A percentile compares a stretch with the other conserved stretches of the same genome.
Conservation (phyloP, 2,113 vertebrate species). For the Hippocampus comes region DNA sequence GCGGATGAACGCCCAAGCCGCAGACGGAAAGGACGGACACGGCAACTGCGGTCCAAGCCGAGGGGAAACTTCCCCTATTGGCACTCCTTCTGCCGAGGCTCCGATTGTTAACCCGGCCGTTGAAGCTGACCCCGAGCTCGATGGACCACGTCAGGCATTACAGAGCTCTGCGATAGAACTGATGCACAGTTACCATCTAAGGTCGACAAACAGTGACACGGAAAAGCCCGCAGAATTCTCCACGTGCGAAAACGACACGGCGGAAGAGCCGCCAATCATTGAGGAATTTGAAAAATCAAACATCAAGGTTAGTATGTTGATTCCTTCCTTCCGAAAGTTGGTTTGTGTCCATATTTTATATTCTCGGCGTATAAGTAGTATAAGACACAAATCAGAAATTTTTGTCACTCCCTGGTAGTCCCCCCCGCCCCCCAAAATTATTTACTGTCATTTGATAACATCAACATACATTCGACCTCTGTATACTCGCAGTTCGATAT, state of each 20-base stretch:
- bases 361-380: too few relatives aligned
- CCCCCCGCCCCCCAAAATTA: too few relatives aligned
- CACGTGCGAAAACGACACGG: background rate
- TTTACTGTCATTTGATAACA: too few relatives aligned
- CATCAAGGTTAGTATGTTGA: slow-evolving; percentile 35
- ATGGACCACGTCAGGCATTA: slow-evolving; percentile 43
- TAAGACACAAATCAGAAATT: too few relatives aligned
- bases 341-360: background rate
- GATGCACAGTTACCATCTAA: slow-evolving; percentile 69
- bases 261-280: slow-evolving; percentile 7
- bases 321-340: too few relatives aligned
- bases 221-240: slow-evolving; percentile 4
- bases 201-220: slow-evolving; percentile 37
- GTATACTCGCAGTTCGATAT: too few relatives aligned
- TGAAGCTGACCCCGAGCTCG: slow-evolving; percentile 44
- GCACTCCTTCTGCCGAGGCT: slow-evolving; percentile 4
- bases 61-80: slow-evolving; percentile 9
- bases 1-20: background rate
- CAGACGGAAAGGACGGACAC: background rate
- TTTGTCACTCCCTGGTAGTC: too few relatives aligned
- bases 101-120: slow-evolving; percentile 12
- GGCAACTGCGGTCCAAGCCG: background rate
- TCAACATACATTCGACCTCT: too few relatives aligned
- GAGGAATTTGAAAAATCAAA: background rate
- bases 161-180: slow-evolving; percentile 45